These are phyloP conservation scores for Anabacerthia variegaticeps DNA, from an alignment of 2,797 vertebrate species.

Conservation along the genomic window DNA sequence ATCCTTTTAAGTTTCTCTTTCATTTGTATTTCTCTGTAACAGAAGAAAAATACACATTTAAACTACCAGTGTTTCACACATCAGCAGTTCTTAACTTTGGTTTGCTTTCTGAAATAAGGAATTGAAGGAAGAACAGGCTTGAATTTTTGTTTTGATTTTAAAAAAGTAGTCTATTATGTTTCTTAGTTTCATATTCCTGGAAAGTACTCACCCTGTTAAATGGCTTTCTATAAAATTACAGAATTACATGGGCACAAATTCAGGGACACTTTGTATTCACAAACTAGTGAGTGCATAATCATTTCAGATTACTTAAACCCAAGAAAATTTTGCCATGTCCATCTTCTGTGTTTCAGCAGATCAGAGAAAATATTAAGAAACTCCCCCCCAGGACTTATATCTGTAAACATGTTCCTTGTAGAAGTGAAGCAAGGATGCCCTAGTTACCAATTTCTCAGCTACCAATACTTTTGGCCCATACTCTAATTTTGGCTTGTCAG, in stretches of 20 bases:
- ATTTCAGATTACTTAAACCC: not conserved
- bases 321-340: not conserved
- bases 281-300: not conserved
- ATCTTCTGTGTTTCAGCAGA: not conserved
- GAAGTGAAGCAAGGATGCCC: not conserved
- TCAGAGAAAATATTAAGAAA: not conserved
- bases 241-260: not conserved
- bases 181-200: not conserved
- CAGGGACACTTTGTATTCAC: not conserved
- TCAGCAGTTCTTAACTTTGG: not conserved
- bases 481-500: not conserved
- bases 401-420: not conserved
- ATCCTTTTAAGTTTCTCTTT: not conserved
- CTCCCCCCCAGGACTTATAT: rapidly evolving
- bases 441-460: not conserved
- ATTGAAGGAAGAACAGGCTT: not conserved
- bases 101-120: not conserved
- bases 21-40: not conserved
- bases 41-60: not conserved
- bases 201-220: not conserved
- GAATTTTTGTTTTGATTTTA: not conserved
- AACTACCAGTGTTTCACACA: not conserved
- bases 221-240: not conserved
- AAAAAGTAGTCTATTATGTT: not conserved
- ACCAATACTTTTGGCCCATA: not conserved